phyloP scores from a whole-genome alignment of 92 coral and sea anemone species.

The Epizoanthus rinbou region DNA sequence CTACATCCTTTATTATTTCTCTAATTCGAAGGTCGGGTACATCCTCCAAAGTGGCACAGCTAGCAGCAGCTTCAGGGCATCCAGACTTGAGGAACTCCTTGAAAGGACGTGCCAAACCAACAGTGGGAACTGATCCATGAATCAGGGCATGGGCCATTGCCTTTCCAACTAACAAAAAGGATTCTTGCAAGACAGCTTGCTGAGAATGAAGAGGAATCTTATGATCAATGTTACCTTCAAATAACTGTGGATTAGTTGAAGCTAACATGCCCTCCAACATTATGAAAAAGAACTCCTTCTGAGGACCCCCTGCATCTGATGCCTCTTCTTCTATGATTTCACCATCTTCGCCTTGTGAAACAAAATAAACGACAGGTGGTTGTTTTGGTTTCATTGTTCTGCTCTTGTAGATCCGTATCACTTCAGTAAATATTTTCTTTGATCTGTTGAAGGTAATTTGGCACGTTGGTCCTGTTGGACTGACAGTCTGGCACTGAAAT shows the following conservation, averaged over 20 bases:
- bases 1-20: conserved; percentile 23
- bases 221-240: conserved; percentile 24
- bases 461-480: conserved; percentile 20
- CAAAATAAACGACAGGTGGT: conserved; percentile 53
- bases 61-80: conserved; percentile 40
- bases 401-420: conserved; percentile 51
- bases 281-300: too few species aligned
- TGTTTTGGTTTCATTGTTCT: conserved; percentile 9
- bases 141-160: conserved; percentile 25
- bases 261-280: background rate
- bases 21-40: conserved; percentile 34
- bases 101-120: conserved; percentile 10
- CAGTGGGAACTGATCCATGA: conserved; percentile 23
- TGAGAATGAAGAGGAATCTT: conserved; percentile 35
- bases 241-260: conserved; percentile 16
- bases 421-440: conserved; percentile 39
- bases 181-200: conserved; percentile 24
- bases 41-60: conserved; percentile 35
- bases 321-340: conserved; percentile 54
- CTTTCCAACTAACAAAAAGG: conserved; percentile 16
- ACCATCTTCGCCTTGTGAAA: conserved; percentile 42
- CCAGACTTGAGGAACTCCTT: background rate
- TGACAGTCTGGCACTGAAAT: conserved; percentile 29
- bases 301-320: too few species aligned
- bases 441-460: conserved; percentile 55